phyloP scores from a whole-genome alignment of 2,797 vertebrate species.

The Mallotus villosus region DNA sequence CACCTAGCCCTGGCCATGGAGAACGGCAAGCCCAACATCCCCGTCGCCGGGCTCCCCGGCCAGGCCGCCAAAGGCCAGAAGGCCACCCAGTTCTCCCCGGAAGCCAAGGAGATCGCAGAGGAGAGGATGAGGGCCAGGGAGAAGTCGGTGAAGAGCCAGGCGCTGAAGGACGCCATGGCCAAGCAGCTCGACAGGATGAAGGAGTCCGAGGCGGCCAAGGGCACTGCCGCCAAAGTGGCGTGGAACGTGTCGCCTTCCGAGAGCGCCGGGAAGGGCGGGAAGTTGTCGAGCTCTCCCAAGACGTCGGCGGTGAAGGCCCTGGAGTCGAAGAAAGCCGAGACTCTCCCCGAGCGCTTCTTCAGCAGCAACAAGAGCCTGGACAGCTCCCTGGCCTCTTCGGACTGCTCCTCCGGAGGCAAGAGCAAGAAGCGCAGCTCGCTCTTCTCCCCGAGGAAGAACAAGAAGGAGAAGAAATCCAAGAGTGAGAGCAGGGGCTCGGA shows the following conservation, averaged over 20 bases:
- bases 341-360: slow-evolving; percentile 77
- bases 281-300: slow-evolving; percentile 66
- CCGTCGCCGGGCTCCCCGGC: slow-evolving; percentile 44
- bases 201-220: slow-evolving; percentile 77
- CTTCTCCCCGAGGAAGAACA: slow-evolving; percentile 94
- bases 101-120: slow-evolving; percentile 92
- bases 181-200: slow-evolving; percentile 93
- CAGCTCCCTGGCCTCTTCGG: slow-evolving; percentile 88
- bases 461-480: slow-evolving; percentile 95
- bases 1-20: slow-evolving; percentile 79
- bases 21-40: slow-evolving; percentile 80
- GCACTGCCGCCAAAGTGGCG: slow-evolving; percentile 63
- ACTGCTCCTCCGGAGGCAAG: slow-evolving; percentile 84
- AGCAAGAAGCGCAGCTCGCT: slow-evolving; percentile 93
- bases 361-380: slow-evolving; percentile 82
- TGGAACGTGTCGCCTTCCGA: slow-evolving; percentile 59
- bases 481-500: slow-evolving; percentile 78
- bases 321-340: slow-evolving; percentile 75
- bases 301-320: slow-evolving; percentile 70
- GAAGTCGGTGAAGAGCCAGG: slow-evolving; percentile 92
- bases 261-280: slow-evolving; percentile 65
- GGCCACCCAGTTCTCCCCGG: slow-evolving; percentile 81
- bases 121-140: slow-evolving; percentile 92
- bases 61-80: slow-evolving; percentile 61
- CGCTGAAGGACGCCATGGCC: slow-evolving; percentile 91